These are phyloP conservation scores for Microchrysa polita DNA, from an alignment of 2,888 invertebrate species.

Conservation along the genomic window DNA sequence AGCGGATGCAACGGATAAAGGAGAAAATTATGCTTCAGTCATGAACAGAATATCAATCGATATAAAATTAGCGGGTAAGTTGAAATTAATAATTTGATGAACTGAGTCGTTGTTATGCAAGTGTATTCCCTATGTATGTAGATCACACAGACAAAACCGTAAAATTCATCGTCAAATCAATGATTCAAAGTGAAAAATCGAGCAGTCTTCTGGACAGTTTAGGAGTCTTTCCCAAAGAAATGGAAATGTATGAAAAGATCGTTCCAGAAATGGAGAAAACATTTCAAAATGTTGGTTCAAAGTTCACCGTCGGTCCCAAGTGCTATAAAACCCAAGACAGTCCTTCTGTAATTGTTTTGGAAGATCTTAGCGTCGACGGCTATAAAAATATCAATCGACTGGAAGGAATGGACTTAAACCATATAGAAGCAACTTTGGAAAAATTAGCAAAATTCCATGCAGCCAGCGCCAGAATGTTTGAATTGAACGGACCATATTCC, in stretches of 20 bases:
- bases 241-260: constrained; percentile 58
- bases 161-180: constrained; percentile 57
- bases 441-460: constrained; percentile 60
- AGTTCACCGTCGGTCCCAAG: constrained; percentile 34
- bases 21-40: constrained; percentile 59
- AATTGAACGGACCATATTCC: constrained; percentile 49
- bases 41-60: constrained; percentile 56
- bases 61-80: constrained; percentile 54
- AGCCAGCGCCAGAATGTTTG: constrained; percentile 55
- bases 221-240: constrained; percentile 55
- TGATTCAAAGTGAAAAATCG: constrained; percentile 50
- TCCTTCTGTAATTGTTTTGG: constrained; percentile 57
- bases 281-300: constrained; percentile 4
- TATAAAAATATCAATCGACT: constrained; percentile 57
- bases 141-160: constrained; percentile 49
- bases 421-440: constrained; percentile 55
- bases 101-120: no score
- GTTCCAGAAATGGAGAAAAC: constrained; percentile 52
- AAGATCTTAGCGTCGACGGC: constrained; percentile 58
- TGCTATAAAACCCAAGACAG: constrained; percentile 54
- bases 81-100: no score
- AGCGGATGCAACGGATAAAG: constrained; percentile 47
- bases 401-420: constrained; percentile 55
- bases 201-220: neutral
- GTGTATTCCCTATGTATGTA: neutral